Base-by-base conservation (phyloP, 2,113 vertebrate species). In the Chloropsis hardwickii region DNA sequence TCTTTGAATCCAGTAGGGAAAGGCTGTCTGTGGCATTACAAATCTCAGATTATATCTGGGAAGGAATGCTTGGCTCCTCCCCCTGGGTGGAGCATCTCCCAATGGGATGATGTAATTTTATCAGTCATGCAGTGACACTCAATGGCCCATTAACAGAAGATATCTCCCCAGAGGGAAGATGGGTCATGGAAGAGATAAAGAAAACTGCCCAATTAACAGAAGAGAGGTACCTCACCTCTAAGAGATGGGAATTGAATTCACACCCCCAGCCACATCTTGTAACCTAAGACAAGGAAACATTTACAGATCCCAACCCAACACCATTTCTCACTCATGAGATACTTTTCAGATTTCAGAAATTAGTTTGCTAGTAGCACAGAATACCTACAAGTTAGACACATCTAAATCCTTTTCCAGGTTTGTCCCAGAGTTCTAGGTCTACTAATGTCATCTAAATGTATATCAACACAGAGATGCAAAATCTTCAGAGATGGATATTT, bases 31-130 rank as follows among this genome's bases (percentile, higher is more conserved):
- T 35, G 57, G 14, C 7, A 22, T 17, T 37, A 23, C n/a, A 58
- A 35, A 17, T 5, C 23, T 35, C 57, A 7, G 23, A 35, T 24
- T 35, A 37, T 35, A 5, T 11, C 23, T 23, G 11, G 23, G 57
- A 17, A 37, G 57, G n/a, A 58, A 58, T 58, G 57, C 1, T 58
- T 25, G n/a, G 57, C 23, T 37, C 57, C 15, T 58, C 23, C n/a
- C 33, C 23, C 14, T 58, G n/a, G 23, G 57, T 0, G 0, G 10
- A 37, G n/a, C n/a, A 17, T 25, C 22, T 58, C 23, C 0, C n/a
- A 25, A 5, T 4, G 10, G 48, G 57, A 17, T 37, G n/a, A 11
- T 58, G 23, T 1, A 25, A 25, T 58, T 58, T 58, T 17, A 25
- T 58, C 57, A 37, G 56, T 5, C 56, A 24, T 35, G 23, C 22